Evolutionary conservation across 2,113 vertebrate genomes (phyloP).

Genomic region (Rutilus rutilus): DNA sequence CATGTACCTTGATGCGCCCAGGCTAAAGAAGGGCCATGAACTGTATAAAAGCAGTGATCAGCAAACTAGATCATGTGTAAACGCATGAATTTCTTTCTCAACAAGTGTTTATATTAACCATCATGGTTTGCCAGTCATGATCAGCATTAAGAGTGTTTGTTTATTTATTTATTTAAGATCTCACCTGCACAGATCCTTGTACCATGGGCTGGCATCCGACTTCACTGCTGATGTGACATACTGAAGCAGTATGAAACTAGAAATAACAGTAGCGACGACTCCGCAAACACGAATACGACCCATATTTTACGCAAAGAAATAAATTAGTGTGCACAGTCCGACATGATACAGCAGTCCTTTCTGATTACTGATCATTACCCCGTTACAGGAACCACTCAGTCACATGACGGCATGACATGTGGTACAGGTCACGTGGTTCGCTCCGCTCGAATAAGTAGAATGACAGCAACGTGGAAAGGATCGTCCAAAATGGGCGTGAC

Average conservation of each 20-base stretch:
- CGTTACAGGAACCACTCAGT: conserved; percentile 55
- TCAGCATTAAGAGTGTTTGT: background rate
- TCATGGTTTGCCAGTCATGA: background rate
- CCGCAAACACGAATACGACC: conserved; percentile 7
- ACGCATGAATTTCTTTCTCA: background rate
- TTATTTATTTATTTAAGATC: conserved; percentile 20
- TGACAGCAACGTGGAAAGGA: background rate
- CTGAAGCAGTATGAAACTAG: background rate
- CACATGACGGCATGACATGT: conserved; percentile 58
- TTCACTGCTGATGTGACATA: background rate
- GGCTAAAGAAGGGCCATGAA: background rate
- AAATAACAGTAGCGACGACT: background rate
- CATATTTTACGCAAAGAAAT: conserved; percentile 36
- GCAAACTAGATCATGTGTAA: background rate
- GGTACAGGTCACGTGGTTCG: conserved; percentile 48
- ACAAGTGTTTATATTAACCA: background rate
- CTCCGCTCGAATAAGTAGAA: background rate
- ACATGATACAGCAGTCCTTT: conserved; percentile 64
- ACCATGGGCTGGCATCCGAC: conserved; percentile 50
- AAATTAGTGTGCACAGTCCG: conserved; percentile 25
- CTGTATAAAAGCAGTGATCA: no score
- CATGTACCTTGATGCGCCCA: background rate
- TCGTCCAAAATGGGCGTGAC: background rate
- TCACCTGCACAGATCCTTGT: conserved; percentile 65
- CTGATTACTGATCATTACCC: background rate